These are phyloP conservation scores for Montifringilla adamsi DNA, from an alignment of 2,113 vertebrate genomes.

Conservation along the genomic window DNA sequence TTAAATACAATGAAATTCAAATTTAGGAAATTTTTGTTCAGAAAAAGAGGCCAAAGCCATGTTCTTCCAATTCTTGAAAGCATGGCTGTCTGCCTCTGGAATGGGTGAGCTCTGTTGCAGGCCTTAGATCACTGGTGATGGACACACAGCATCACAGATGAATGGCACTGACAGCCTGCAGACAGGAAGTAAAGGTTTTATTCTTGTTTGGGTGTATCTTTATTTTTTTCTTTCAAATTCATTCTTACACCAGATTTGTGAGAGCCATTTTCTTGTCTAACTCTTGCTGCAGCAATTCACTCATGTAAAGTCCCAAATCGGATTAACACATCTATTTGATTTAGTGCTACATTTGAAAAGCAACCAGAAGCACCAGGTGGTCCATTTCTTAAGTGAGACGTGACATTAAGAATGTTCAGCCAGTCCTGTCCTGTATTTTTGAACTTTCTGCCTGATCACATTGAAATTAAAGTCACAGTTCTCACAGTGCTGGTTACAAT, in stretches of 20 bases:
- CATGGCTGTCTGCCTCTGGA: neutral
- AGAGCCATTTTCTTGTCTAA: neutral
- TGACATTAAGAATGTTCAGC: neutral
- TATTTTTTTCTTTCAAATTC: neutral
- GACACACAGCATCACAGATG: neutral
- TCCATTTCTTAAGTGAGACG: neutral
- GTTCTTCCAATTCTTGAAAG: neutral
- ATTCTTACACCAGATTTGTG: neutral
- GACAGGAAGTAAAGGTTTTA: neutral
- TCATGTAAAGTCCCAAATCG: neutral
- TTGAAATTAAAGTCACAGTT: neutral
- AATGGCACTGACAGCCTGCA: neutral
- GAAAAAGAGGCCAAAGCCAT: neutral
- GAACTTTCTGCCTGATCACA: neutral
- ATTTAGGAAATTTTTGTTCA: neutral
- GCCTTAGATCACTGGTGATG: neutral
- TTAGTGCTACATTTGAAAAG: neutral
- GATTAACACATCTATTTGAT: neutral
- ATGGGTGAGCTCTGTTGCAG: neutral
- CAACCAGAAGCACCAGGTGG: slow-evolving; percentile 10
- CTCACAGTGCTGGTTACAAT: neutral
- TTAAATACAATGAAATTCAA: neutral
- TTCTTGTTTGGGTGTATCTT: neutral
- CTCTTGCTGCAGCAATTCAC: neutral
- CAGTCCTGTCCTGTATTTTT: neutral